A percentile compares a stretch with the other conserved stretches of the same genome.
phyloP scores from a whole-genome alignment of 1,140 invertebrate species.

The Drosophila persimilis region DNA sequence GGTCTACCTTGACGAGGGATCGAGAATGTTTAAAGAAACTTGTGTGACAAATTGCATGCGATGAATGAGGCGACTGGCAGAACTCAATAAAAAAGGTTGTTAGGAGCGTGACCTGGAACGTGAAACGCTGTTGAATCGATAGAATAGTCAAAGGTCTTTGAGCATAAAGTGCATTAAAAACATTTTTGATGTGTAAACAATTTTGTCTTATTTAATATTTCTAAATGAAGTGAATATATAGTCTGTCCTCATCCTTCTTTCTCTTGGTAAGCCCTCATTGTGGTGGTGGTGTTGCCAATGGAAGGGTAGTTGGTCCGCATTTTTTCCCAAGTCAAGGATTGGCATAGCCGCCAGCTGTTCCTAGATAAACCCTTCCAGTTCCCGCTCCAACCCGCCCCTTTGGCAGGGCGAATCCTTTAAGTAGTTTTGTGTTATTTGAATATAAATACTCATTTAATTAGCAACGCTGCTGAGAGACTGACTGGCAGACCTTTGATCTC shows the following conservation, averaged over 20 bases:
- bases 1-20: constrained; percentile 9
- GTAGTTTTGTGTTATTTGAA: constrained; percentile 78
- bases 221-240: no score
- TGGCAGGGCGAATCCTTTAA: constrained; percentile 40
- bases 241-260: no score
- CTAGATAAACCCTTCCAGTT: constrained; percentile 5
- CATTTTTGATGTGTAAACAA: no score
- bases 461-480: constrained; percentile 64
- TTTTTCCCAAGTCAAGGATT: constrained; percentile 19
- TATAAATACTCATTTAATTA: constrained; percentile 82
- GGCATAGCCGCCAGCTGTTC: constrained; percentile 25
- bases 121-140: neutral
- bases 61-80: neutral
- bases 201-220: neutral
- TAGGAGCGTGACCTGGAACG: no score
- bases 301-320: constrained; percentile 30
- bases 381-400: neutral
- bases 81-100: neutral
- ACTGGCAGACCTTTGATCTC: constrained; percentile 70
- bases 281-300: constrained; percentile 4
- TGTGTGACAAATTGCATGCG: constrained; percentile 45
- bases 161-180: neutral
- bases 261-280: neutral
- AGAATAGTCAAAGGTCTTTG: constrained; percentile 11
- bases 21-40: constrained; percentile 35